phyloP scores from a whole-genome alignment of 2,113 vertebrate genomes.

The Rostratula benghalensis region DNA sequence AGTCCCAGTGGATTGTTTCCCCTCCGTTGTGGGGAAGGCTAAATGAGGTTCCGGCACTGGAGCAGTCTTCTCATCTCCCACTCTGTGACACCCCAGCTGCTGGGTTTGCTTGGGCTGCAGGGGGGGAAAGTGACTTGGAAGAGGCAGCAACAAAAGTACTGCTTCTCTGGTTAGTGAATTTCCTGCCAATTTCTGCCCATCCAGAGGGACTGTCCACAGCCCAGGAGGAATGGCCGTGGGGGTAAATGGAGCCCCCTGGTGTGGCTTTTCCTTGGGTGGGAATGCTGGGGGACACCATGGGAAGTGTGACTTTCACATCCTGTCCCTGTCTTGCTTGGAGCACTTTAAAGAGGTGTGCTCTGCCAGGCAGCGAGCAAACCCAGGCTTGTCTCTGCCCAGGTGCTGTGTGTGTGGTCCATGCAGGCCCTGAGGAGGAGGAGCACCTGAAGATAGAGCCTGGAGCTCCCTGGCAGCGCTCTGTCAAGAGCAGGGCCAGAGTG shows the following conservation, averaged over 20 bases:
- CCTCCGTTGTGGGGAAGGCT: neutral
- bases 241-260: neutral
- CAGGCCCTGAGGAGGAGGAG: neutral
- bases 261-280: neutral
- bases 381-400: fast-evolving
- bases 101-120: neutral
- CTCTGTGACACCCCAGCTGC: fast-evolving
- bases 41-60: neutral
- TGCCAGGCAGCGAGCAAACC: neutral
- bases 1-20: neutral
- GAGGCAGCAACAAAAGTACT: neutral
- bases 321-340: neutral
- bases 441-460: neutral
- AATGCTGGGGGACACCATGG: neutral
- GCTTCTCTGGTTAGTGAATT: neutral
- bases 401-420: neutral
- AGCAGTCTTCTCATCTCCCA: neutral
- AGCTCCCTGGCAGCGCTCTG: neutral
- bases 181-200: neutral
- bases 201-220: neutral
- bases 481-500: neutral
- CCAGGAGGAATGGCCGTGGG: neutral
- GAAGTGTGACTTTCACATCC: neutral
- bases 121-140: neutral
- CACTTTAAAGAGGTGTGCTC: neutral